Evolutionary conservation across 2,113 vertebrate genomes (phyloP).

Genomic region (Telmatochromis brachygnathus): DNA sequence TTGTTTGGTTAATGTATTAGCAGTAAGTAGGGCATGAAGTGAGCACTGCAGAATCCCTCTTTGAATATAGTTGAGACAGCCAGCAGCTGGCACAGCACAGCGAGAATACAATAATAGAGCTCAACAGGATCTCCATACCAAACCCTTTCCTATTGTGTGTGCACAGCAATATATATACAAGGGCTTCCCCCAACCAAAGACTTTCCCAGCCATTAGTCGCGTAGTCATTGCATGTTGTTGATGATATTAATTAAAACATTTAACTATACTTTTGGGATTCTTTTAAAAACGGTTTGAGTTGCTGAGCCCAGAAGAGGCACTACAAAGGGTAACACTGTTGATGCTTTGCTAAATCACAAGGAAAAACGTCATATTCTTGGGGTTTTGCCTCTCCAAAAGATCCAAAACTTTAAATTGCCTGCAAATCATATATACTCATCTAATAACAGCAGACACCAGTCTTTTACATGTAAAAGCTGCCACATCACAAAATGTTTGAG

Average conservation of each 20-base stretch:
- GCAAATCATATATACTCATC: not conserved
- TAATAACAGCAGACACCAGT: not conserved
- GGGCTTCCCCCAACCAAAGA: not conserved
- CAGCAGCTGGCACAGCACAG: not conserved
- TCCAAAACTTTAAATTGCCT: not conserved
- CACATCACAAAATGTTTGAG: not conserved
- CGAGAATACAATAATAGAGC: not conserved
- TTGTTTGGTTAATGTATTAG: conserved; percentile 31
- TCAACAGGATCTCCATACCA: not conserved
- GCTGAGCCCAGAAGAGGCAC: not conserved
- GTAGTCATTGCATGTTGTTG: not conserved
- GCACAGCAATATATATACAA: not conserved
- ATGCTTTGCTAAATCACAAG: not conserved
- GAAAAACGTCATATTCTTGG: not conserved
- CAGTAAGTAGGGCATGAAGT: not conserved
- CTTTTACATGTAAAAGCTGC: not conserved
- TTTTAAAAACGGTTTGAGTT: not conserved
- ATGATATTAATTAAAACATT: not conserved
- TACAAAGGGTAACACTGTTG: not conserved
- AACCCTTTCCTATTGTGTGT: not conserved
- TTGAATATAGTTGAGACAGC: not conserved
- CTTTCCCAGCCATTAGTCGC: not conserved
- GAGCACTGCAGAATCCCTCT: not conserved
- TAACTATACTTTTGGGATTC: not conserved
- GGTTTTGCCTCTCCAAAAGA: not conserved